Conservation (phyloP, 2,797 vertebrate genomes). For the Balearica regulorum region DNA sequence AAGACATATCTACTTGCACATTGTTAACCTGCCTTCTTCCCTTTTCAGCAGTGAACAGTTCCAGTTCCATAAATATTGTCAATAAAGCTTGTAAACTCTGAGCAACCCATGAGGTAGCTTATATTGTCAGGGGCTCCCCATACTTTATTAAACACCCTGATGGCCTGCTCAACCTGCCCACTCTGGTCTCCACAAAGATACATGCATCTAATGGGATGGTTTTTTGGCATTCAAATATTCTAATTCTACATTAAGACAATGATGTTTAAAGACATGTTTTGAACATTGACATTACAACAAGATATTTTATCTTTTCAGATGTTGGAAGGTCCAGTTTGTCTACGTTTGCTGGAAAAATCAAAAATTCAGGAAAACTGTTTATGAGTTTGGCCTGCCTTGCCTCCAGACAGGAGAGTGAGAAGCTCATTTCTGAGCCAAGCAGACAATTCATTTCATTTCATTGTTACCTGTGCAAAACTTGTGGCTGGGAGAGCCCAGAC, state of each 20-base stretch:
- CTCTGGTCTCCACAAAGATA: neutral
- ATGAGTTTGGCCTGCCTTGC: neutral
- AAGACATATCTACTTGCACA: constrained; percentile 3
- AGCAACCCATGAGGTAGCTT: neutral
- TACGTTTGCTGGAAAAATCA: neutral
- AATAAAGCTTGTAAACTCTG: constrained; percentile 46
- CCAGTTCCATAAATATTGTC: constrained; percentile 65
- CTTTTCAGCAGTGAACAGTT: constrained; percentile 21
- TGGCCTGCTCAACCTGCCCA: neutral
- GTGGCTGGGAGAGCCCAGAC: neutral
- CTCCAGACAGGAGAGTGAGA: neutral
- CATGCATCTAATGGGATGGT: fast-evolving
- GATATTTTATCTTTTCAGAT: neutral
- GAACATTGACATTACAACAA: neutral
- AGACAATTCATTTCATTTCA: neutral
- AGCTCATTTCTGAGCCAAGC: neutral
- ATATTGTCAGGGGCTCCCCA: neutral
- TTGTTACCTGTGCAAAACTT: neutral
- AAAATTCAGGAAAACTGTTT: neutral
- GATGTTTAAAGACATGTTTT: neutral
- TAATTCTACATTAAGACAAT: neutral
- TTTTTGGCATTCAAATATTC: neutral
- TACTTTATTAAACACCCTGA: neutral
- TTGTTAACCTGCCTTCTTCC: constrained; percentile 32
- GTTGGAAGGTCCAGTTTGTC: neutral